Percentiles rank a stretch among this genome's conserved stretches.
phyloP scores from a whole-genome alignment of 1,140 invertebrate species.

The Drosophila kurseongensis region DNA sequence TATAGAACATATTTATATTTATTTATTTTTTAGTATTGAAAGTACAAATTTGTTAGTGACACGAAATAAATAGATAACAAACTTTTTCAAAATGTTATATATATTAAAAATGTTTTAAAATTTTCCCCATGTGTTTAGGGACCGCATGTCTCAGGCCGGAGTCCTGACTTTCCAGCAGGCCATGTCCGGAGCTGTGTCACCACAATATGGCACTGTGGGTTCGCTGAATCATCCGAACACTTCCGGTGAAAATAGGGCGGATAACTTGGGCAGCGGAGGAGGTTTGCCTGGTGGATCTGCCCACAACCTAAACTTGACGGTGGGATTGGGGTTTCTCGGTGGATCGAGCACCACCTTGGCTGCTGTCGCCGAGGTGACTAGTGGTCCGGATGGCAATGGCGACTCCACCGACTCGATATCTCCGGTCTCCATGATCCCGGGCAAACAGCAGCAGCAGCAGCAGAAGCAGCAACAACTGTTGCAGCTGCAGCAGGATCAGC shows the following conservation, averaged over 20 bases:
- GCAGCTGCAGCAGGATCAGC: conserved; percentile 17
- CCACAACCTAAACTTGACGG: conserved; percentile 13
- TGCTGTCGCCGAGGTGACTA: conserved; percentile 66
- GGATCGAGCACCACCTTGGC: conserved; percentile 57
- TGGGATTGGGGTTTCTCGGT: conserved; percentile 46
- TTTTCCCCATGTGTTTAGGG: conserved; percentile 41
- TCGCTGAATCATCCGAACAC: not conserved
- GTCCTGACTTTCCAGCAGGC: conserved; percentile 80
- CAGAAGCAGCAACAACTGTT: conserved; percentile 11
- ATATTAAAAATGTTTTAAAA: no score
- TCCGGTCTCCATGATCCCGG: not conserved
- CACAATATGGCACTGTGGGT: conserved; percentile 62
- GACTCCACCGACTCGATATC: conserved; percentile 49
- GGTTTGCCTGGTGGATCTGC: conserved; percentile 18
- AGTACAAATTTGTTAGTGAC: no score
- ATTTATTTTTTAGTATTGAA: no score
- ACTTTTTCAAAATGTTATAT: not conserved
- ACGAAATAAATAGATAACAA: no score
- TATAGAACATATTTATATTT: no score
- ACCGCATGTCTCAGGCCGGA: conserved; percentile 64
- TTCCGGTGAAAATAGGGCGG: not conserved
- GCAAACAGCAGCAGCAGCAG: conserved; percentile 6
- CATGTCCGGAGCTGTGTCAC: conserved; percentile 81
- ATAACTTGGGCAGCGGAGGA: not conserved
- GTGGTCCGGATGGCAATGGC: conserved; percentile 56